A percentile compares a stretch with the other conserved stretches of the same genome.
Conservation (phyloP, 2,113 vertebrate genomes). For the Scortum barcoo region DNA sequence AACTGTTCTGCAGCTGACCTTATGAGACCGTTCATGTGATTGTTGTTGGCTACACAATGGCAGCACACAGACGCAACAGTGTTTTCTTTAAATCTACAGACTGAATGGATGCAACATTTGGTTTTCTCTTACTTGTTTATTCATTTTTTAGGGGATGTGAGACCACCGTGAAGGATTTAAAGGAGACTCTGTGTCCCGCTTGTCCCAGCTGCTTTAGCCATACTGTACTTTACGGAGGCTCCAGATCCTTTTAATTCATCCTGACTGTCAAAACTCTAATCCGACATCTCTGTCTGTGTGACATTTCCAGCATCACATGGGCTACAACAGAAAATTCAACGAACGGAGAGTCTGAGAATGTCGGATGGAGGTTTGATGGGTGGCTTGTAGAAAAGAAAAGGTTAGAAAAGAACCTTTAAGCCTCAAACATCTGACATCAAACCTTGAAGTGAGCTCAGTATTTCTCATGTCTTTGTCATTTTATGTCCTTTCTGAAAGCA, state of each 20-base stretch:
- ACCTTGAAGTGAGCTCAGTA: not conserved
- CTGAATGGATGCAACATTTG: conserved; percentile 31
- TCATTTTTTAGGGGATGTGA: not conserved
- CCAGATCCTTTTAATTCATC: conserved; percentile 35
- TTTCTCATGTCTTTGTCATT: not conserved
- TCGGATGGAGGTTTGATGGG: not conserved
- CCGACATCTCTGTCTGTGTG: conserved; percentile 10
- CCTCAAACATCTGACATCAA: not conserved
- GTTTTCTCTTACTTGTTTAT: conserved; percentile 21
- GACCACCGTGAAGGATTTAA: conserved; percentile 18
- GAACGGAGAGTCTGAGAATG: not conserved
- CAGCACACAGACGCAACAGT: conserved; percentile 27
- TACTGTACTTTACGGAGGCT: conserved; percentile 6
- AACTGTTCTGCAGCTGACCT: not conserved
- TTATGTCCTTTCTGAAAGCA: conserved; percentile 4
- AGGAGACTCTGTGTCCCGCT: conserved; percentile 5
- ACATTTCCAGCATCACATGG: conserved; percentile 27
- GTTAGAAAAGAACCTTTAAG: not conserved
- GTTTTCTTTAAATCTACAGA: conserved; percentile 27
- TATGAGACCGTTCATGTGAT: conserved; percentile 20
- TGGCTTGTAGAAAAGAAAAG: not conserved
- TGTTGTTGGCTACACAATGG: conserved; percentile 17
- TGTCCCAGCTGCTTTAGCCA: conserved; percentile 15
- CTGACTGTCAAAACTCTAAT: conserved; percentile 25
- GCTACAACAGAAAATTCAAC: conserved; percentile 19